Conservation (phyloP, 2,113 vertebrate species). For the Podarcis cretensis region DNA sequence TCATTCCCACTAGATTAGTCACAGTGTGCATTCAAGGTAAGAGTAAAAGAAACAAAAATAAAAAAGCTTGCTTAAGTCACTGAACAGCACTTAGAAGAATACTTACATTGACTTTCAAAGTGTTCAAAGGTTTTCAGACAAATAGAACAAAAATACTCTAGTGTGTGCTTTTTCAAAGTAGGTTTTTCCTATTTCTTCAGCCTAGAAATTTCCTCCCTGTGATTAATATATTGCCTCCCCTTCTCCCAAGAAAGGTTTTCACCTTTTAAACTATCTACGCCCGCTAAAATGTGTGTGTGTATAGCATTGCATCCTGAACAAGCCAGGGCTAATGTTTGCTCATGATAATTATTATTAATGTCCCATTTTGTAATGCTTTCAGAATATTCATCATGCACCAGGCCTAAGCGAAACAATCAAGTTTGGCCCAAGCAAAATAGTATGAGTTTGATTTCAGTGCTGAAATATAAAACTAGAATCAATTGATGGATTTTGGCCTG, state of each 20-base stretch:
- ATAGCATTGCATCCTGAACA: constrained; percentile 10
- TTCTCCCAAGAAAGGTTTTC: constrained; percentile 44
- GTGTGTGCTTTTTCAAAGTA: constrained; percentile 54
- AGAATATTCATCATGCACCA: constrained; percentile 50
- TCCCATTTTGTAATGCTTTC: constrained; percentile 40
- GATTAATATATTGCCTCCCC: constrained; percentile 58
- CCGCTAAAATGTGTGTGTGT: neutral
- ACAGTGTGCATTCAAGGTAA: constrained; percentile 44
- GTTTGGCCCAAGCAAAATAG: constrained; percentile 36
- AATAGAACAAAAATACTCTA: constrained; percentile 54
- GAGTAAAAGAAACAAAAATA: neutral
- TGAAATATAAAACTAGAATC: constrained; percentile 33
- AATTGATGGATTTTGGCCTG: neutral
- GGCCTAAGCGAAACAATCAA: neutral
- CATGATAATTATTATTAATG: constrained; percentile 47
- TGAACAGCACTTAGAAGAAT: constrained; percentile 51
- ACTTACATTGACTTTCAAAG: constrained; percentile 31
- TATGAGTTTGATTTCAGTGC: constrained; percentile 42
- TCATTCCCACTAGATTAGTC: constrained; percentile 60
- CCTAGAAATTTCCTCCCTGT: constrained; percentile 47
- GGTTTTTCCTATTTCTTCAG: constrained; percentile 53
- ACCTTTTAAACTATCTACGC: constrained; percentile 43
- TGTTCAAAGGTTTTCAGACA: constrained; percentile 64
- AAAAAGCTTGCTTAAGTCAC: constrained; percentile 47
- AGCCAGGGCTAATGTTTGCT: constrained; percentile 46